A percentile compares a stretch with the other conserved stretches of the same genome.
phyloP scores from a whole-genome alignment of 2,888 invertebrate genomes.

The Plagiodera versicolora region DNA sequence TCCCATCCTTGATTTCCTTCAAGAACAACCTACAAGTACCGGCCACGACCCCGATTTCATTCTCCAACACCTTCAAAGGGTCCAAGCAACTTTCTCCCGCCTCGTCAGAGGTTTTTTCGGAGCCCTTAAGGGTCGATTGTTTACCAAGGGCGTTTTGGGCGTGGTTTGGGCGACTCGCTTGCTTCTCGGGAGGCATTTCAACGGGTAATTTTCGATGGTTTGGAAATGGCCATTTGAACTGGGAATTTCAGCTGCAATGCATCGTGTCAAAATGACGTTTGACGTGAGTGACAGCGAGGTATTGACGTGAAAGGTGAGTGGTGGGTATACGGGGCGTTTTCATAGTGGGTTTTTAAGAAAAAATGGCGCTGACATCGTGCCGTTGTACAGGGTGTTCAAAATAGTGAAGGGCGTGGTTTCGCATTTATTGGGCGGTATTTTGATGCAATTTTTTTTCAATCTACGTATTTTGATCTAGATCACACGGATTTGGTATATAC shows the following conservation, averaged over 20 bases:
- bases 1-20: not conserved
- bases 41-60: slow-evolving; percentile 14
- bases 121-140: slow-evolving; percentile 3
- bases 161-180: slow-evolving; percentile 5
- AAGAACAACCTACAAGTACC: slow-evolving; percentile 2
- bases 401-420: too few relatives aligned
- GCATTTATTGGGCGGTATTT: too few relatives aligned
- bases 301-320: too few relatives aligned
- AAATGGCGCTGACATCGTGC: too few relatives aligned
- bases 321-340: too few relatives aligned
- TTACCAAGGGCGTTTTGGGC: too few relatives aligned
- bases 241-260: not conserved
- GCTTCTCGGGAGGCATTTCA: slow-evolving; percentile 1
- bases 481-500: too few relatives aligned
- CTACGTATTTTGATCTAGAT: too few relatives aligned
- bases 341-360: too few relatives aligned
- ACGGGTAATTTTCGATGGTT: not conserved
- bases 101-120: not conserved
- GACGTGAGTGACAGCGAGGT: not conserved
- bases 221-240: not conserved
- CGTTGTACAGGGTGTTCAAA: too few relatives aligned
- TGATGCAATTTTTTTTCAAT: too few relatives aligned
- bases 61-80: slow-evolving; percentile 14
- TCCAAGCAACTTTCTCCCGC: not conserved
- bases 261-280: not conserved